Evolutionary conservation across 2,888 invertebrate genomes (phyloP), one percentile per base, ranked within the genome.

Genomic region (Ectemnius cavifrons): DNA sequence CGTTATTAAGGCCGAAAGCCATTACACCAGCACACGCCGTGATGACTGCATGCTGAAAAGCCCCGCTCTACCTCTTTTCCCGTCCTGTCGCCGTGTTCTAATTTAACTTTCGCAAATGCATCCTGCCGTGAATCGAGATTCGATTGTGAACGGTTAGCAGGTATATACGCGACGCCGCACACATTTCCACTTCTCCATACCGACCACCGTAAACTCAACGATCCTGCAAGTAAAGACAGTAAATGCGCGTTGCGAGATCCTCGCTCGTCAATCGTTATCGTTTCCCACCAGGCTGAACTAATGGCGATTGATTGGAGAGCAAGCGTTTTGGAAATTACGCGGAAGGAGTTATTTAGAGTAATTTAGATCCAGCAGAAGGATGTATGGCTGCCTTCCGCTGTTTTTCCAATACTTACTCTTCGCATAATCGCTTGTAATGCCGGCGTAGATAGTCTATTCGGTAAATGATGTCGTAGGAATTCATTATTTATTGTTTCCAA

Each of bases 401-500:
- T 14, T 13, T 60, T 62, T 28, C 45, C 27, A 60, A 49, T 59
- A 18, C 8, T 79, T 73, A 47, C 64, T 52, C 73, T 78, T 75
- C 57, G 69, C 71, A 73, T 67, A 67, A 75, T 69, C 66, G 46
- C 49, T n/a, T 59, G 68, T 65, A 57, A 62, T 68, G 46, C 67
- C 49, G 45, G 63, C 52, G 45, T 8, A 37, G 73, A 78, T 78
- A 67, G 71, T 73, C 71, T 71, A 71, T 47, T 61, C 74, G 69
- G 63, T 58, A 47, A 71, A 70, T 64, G 67, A 45, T 66, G 68
- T 27, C 59, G 58, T 62, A 69, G 64, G 68, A 75, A 77, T 79
- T 73, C 76, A 77, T 83, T 80, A 82, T 83, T 82, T 82, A 83
- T 80, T 77, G 79, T 81, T 79, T 83, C 80, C 77, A 67, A 83